Conservation (phyloP, 2,888 invertebrate species). For the Diplolepis rosae region DNA sequence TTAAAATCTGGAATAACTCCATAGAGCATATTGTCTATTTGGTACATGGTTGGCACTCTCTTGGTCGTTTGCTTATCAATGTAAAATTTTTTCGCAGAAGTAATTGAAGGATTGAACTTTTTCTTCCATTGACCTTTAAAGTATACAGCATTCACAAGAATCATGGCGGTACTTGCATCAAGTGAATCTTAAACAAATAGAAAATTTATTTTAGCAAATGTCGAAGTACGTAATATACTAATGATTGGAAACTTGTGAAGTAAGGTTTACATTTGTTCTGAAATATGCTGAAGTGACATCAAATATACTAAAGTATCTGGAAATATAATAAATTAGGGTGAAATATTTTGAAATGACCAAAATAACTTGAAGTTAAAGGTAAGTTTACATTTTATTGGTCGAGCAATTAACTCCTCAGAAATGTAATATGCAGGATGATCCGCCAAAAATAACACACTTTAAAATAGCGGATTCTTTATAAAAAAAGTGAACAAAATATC, state of each 20-base stretch:
- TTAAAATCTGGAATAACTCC: constrained; percentile 75
- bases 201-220: not conserved
- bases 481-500: too few relatives aligned
- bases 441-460: too few relatives aligned
- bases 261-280: too few relatives aligned
- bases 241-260: not conserved
- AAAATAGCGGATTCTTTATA: too few relatives aligned
- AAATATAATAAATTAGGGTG: too few relatives aligned
- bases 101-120: constrained; percentile 79
- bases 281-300: too few relatives aligned
- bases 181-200: constrained; percentile 74
- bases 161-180: constrained; percentile 77
- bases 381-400: too few relatives aligned
- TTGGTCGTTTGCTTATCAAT: constrained; percentile 75
- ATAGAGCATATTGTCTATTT: constrained; percentile 65
- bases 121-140: constrained; percentile 88
- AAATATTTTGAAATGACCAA: too few relatives aligned
- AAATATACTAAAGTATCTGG: not conserved
- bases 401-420: too few relatives aligned
- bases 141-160: constrained; percentile 89
- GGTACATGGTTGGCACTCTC: constrained; percentile 84
- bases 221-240: not conserved
- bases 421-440: too few relatives aligned
- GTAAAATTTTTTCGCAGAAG: constrained; percentile 80
- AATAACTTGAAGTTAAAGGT: too few relatives aligned